These are phyloP conservation scores for Heliconius erato DNA, from an alignment of 2,888 invertebrate genomes.

Conservation along the genomic window DNA sequence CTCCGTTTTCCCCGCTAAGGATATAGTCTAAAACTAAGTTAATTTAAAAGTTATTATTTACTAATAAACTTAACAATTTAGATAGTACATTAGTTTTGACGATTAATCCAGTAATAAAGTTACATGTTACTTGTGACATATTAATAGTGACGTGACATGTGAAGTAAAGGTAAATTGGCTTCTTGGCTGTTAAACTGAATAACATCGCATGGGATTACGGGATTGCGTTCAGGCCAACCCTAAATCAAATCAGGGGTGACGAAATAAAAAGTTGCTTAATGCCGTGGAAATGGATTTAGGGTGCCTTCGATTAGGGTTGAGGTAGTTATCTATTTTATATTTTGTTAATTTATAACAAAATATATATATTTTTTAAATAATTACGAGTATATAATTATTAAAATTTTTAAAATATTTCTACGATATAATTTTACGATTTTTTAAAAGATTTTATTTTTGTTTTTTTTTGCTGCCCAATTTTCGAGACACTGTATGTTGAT, in stretches of 20 bases:
- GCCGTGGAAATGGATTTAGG: slow-evolving; percentile 33
- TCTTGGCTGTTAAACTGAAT: slow-evolving; percentile 75
- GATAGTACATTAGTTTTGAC: background rate
- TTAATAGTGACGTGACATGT: slow-evolving; percentile 12
- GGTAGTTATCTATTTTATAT: background rate
- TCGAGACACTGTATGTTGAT: too few species aligned
- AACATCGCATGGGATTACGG: slow-evolving; percentile 73
- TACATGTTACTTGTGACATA: background rate
- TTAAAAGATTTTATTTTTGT: too few species aligned
- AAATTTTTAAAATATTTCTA: too few species aligned
- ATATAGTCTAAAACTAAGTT: background rate
- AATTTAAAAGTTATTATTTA: background rate
- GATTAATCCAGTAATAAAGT: slow-evolving; percentile 6
- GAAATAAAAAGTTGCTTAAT: slow-evolving; percentile 42
- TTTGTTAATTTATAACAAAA: background rate
- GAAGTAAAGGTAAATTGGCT: slow-evolving; percentile 66
- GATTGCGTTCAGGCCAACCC: slow-evolving; percentile 71
- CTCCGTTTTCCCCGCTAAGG: too few species aligned
- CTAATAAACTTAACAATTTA: background rate
- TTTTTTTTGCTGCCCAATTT: too few species aligned
- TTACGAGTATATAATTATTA: too few species aligned
- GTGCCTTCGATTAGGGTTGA: background rate
- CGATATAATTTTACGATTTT: too few species aligned
- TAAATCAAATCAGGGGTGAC: slow-evolving; percentile 63
- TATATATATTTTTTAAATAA: too few species aligned